These are phyloP conservation scores for Drosophila murphyi DNA, from an alignment of 1,140 invertebrate species.

Conservation along the genomic window DNA sequence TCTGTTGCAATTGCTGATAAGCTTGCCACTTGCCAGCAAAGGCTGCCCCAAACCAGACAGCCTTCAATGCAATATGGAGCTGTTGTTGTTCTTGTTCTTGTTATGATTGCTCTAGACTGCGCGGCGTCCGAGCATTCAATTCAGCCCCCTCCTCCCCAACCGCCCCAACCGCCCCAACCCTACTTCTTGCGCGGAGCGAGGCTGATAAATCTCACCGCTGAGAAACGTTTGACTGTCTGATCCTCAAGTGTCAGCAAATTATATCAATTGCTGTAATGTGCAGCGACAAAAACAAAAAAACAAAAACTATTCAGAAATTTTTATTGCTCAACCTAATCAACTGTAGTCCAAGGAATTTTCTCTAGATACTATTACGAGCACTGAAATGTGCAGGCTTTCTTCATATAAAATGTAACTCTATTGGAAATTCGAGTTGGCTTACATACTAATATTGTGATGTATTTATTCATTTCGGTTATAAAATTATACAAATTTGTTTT, in stretches of 20 bases:
- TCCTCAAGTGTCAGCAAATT: conserved; percentile 45
- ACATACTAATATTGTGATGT: too few relatives aligned
- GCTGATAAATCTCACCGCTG: conserved; percentile 60
- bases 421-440: too few relatives aligned
- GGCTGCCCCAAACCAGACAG: conserved; percentile 36
- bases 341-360: conserved; percentile 29
- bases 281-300: conserved; percentile 5
- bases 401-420: background rate
- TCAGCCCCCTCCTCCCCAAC: background rate
- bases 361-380: conserved; percentile 21
- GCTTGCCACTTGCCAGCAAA: conserved; percentile 36
- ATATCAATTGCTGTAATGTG: conserved; percentile 44
- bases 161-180: conserved; percentile 10
- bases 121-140: conserved; percentile 60
- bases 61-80: conserved; percentile 47
- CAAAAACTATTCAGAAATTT: conserved; percentile 42
- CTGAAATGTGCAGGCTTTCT: conserved; percentile 32
- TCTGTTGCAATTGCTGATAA: conserved; percentile 79
- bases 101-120: conserved; percentile 73
- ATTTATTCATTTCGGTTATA: too few relatives aligned
- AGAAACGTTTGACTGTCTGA: conserved; percentile 22
- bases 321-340: conserved; percentile 47
- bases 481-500: too few relatives aligned
- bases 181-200: conserved; percentile 24
- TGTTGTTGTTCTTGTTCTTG: conserved; percentile 33